Base-by-base conservation (phyloP, 2,888 invertebrate genomes). In the Apeira syringaria region DNA sequence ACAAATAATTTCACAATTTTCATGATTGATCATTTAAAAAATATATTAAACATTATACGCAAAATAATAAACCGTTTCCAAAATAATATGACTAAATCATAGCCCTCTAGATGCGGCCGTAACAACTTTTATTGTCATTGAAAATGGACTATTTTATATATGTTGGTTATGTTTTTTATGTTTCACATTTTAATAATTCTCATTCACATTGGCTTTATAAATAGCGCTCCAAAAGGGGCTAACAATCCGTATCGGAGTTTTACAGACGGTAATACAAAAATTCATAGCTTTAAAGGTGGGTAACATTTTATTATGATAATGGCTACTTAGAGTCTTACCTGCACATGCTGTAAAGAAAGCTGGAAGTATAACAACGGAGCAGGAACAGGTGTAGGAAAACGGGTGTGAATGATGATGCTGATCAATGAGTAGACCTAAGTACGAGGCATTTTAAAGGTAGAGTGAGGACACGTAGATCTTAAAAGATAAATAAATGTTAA, bases 101-200 rank as follows among this genome's bases (percentile, higher is more conserved):
- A 61, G 60, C 80, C 72, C 25, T 33, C 51, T 68, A 59, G 78
- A 72, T 63, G 50, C 25, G 24, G 7, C 27, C n/a, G n/a, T 10
- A 20, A 9, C 10, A 26, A 7, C 26, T 33, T 40, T 10, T 39
- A 46, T 45, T 56, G 57, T 59, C 56, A 55, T 53, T 53, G 72
- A 80, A 70, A 74, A 83, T 85, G 79, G 60, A 51, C 54, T 51
- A 48, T 66, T 71, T 68, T 59, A 40, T 59, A 66, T 64, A 47
- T 50, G 47, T 74, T 78, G 74, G 82, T 86, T 82, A 86, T 86
- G 85, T 76, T 85, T 76, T 76, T 77, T 74, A 55, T 71, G 61
- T 74, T 78, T 64, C 59, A 67, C 45, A 68, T 79, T 74, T 65
- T 77, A 64, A 55, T 82, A 52, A 50, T 80, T 50, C 61, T 60